Percentiles rank a stretch among this genome's conserved stretches.
These are phyloP conservation scores for Hydrotaea diabolus DNA, from an alignment of 2,888 invertebrate genomes.

Conservation along the genomic window DNA sequence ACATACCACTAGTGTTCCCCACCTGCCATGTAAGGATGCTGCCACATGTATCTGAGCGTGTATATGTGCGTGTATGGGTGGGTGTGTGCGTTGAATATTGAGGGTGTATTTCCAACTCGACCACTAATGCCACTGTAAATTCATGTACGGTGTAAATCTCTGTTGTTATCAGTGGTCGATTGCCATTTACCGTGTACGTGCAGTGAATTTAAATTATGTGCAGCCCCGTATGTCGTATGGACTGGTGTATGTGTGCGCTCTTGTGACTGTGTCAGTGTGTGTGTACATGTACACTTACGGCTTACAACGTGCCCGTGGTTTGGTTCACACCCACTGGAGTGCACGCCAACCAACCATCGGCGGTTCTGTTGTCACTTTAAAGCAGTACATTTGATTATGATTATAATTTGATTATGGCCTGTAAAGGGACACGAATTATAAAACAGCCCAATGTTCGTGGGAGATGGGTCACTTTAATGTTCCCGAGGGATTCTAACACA, in stretches of 20 bases:
- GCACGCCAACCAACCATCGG: not conserved
- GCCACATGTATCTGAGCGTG: not conserved
- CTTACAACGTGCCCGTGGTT: slow-evolving; percentile 2
- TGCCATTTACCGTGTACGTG: slow-evolving; percentile 55
- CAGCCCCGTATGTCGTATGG: not conserved
- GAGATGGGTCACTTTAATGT: not conserved
- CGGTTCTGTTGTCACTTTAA: not conserved
- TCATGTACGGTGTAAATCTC: slow-evolving; percentile 55
- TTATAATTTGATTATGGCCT: slow-evolving; percentile 3
- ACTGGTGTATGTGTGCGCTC: no score
- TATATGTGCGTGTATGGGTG: not conserved
- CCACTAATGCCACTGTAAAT: slow-evolving; percentile 56
- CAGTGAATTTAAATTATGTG: slow-evolving; percentile 25
- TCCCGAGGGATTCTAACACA: not conserved
- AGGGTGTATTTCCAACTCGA: slow-evolving; percentile 38
- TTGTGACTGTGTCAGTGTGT: slow-evolving; percentile 1
- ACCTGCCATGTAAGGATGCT: not conserved
- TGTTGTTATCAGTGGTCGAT: slow-evolving; percentile 61
- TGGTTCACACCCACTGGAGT: not conserved
- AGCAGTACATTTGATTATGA: not conserved
- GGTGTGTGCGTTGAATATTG: not conserved
- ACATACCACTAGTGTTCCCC: not conserved
- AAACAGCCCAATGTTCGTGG: not conserved
- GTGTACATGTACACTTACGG: not conserved
- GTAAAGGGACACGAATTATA: not conserved